Percentiles rank a stretch among this genome's conserved stretches.
Conservation (phyloP, 2,113 vertebrate species). For the Aptenodytes patagonicus region DNA sequence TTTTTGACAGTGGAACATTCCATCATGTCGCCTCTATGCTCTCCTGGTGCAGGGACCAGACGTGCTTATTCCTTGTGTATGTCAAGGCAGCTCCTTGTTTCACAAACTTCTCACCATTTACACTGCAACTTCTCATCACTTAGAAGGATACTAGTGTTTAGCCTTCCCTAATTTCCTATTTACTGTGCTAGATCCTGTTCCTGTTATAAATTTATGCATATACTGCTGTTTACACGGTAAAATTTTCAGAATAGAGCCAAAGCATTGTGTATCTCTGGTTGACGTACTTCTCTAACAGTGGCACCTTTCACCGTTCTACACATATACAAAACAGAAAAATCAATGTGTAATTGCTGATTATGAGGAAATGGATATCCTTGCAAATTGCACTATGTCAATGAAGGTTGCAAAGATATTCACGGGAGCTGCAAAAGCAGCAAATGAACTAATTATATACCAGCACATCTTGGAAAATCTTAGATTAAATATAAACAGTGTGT, state of each 20-base stretch:
- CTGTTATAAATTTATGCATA: background rate
- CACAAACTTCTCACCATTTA: background rate
- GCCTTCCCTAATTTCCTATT: background rate
- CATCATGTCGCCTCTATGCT: accelerated
- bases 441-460: background rate
- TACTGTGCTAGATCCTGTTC: background rate
- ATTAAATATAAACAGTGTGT: background rate
- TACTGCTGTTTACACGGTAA: background rate
- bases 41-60: background rate
- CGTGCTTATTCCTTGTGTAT: background rate
- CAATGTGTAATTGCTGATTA: background rate
- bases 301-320: background rate
- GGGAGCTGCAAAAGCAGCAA: background rate
- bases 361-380: background rate
- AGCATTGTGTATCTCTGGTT: background rate
- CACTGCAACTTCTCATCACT: background rate
- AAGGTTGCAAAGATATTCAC: background rate
- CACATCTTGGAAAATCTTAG: background rate
- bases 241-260: background rate
- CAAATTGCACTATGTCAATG: background rate
- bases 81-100: background rate
- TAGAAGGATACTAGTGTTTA: background rate
- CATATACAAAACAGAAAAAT: background rate
- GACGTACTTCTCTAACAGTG: background rate
- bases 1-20: background rate